phyloP scores from a whole-genome alignment of 1,140 invertebrate species.

The Heliconius congener region DNA sequence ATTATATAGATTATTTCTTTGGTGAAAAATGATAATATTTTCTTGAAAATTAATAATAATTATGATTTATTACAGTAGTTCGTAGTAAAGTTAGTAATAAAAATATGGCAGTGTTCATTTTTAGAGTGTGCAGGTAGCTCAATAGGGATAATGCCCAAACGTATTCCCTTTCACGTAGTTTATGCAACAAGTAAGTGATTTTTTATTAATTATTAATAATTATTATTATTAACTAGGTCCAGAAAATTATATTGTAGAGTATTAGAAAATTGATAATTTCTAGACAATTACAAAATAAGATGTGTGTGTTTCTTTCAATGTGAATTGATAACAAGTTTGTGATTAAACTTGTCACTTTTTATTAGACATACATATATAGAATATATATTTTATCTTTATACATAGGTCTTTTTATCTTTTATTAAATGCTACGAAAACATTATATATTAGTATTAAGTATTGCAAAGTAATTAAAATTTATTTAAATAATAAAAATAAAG shows the following conservation, averaged over 20 bases:
- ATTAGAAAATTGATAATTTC: too few relatives aligned
- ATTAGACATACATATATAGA: too few relatives aligned
- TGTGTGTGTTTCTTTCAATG: too few relatives aligned
- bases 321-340: too few relatives aligned
- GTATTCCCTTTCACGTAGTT: slow-evolving; percentile 79
- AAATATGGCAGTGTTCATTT: slow-evolving; percentile 53
- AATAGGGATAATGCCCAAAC: slow-evolving; percentile 70
- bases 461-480: too few relatives aligned
- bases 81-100: slow-evolving; percentile 18
- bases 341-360: too few relatives aligned
- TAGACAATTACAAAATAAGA: too few relatives aligned
- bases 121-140: slow-evolving; percentile 56
- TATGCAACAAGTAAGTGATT: slow-evolving; percentile 79
- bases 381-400: too few relatives aligned
- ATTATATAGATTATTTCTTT: slow-evolving; percentile 14
- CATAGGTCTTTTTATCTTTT: too few relatives aligned
- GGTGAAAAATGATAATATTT: background rate
- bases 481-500: too few relatives aligned
- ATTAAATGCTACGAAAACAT: too few relatives aligned
- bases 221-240: slow-evolving; percentile 1
- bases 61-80: slow-evolving; percentile 15
- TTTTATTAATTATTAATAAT: slow-evolving; percentile 12
- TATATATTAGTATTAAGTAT: too few relatives aligned
- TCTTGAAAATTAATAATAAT: background rate
- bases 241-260: background rate